These are phyloP conservation scores for Hanleya hanleyi DNA, from an alignment of 2,888 invertebrate genomes.

Conservation along the genomic window DNA sequence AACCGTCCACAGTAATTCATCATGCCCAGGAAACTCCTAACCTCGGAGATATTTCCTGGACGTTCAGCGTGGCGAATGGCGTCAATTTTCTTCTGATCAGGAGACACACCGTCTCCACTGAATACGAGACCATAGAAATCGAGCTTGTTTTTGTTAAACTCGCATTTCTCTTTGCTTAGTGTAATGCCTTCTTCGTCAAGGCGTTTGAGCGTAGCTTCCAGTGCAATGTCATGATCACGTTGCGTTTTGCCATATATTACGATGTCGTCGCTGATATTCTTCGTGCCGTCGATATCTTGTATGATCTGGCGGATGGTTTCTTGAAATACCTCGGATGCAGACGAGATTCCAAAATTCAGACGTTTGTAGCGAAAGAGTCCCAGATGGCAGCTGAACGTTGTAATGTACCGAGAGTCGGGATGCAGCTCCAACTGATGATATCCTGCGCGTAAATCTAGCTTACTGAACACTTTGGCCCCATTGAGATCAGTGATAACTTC, in stretches of 20 bases:
- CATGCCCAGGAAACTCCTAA: constrained; percentile 45
- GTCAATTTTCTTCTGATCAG: constrained; percentile 40
- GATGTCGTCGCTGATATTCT: constrained; percentile 48
- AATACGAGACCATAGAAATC: constrained; percentile 1
- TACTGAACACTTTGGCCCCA: constrained; percentile 41
- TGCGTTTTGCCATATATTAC: constrained; percentile 36
- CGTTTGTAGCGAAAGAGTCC: constrained; percentile 41
- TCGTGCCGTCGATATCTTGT: constrained; percentile 23
- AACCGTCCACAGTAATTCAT: constrained; percentile 44
- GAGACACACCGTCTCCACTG: constrained; percentile 16
- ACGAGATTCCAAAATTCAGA: constrained; percentile 40
- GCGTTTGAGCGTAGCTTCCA: constrained; percentile 25
- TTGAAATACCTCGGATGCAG: constrained; percentile 42
- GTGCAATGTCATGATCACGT: constrained; percentile 33
- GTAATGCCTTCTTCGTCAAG: constrained; percentile 20
- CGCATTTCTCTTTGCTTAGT: neutral
- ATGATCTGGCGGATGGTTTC: constrained; percentile 29
- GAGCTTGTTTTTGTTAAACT: neutral
- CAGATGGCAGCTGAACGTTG: constrained; percentile 40
- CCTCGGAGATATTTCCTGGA: constrained; percentile 42
- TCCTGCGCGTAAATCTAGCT: constrained; percentile 39
- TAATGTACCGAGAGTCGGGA: constrained; percentile 37
- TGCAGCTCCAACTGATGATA: constrained; percentile 48
- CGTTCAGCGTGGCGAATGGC: constrained; percentile 34
- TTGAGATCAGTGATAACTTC: constrained; percentile 46